Evolutionary conservation across 1,140 invertebrate species (phyloP).

Genomic region (Nebria ingens): DNA sequence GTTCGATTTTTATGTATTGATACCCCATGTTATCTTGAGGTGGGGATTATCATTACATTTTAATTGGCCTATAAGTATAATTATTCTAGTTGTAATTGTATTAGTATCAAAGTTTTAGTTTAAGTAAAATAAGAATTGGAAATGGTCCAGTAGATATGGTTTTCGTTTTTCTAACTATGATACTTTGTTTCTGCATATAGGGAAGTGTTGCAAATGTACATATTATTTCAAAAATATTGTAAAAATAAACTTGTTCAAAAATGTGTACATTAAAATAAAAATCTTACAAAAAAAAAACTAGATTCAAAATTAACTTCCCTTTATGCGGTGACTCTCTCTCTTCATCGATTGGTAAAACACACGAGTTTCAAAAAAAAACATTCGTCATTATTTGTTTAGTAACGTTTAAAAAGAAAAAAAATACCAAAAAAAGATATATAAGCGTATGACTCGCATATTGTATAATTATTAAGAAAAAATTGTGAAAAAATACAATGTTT

Average conservation of each 20-base stretch:
- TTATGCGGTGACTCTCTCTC: neutral
- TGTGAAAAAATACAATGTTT: slow-evolving; percentile 27
- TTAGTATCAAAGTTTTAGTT: too few relatives aligned
- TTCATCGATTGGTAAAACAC: neutral
- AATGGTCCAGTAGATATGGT: too few relatives aligned
- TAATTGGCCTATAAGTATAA: too few relatives aligned
- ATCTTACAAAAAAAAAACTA: neutral
- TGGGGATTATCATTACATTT: too few relatives aligned
- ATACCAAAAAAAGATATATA: slow-evolving; percentile 14
- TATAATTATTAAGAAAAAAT: slow-evolving; percentile 19
- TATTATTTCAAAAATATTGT: neutral
- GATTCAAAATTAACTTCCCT: neutral
- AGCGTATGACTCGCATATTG: slow-evolving; percentile 19
- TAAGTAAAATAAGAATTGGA: too few relatives aligned
- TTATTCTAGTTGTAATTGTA: too few relatives aligned
- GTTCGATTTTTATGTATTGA: too few relatives aligned
- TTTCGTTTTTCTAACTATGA: too few relatives aligned
- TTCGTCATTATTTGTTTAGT: slow-evolving; percentile 10
- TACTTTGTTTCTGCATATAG: neutral
- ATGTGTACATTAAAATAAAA: neutral
- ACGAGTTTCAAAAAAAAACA: slow-evolving; percentile 10
- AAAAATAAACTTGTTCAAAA: neutral
- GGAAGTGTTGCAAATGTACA: neutral
- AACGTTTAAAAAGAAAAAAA: slow-evolving; percentile 12
- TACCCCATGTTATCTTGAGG: too few relatives aligned